Percentiles rank a stretch among this genome's conserved stretches.
phyloP scores from a whole-genome alignment of 2,888 invertebrate genomes.

The Gryllus longicercus region DNA sequence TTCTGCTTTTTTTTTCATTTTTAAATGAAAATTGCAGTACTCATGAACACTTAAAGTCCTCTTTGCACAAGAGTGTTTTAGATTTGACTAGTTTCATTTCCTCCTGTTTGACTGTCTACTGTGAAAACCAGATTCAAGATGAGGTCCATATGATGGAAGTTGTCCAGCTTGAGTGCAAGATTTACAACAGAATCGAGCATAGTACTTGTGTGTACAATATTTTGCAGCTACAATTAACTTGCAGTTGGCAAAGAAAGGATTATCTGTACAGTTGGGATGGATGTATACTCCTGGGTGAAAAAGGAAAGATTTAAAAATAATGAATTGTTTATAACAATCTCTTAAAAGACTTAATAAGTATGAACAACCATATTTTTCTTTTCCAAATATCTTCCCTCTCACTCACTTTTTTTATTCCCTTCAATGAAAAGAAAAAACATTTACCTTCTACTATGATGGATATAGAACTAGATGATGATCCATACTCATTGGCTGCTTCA shows the following conservation, averaged over 20 bases:
- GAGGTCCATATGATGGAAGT: slow-evolving; percentile 54
- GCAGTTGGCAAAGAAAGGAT: slow-evolving; percentile 85
- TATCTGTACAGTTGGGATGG: slow-evolving; percentile 80
- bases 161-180: slow-evolving; percentile 87
- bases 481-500: slow-evolving; percentile 73
- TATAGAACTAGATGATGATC: slow-evolving; percentile 61
- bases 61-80: slow-evolving; percentile 18
- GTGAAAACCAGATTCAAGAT: slow-evolving; percentile 43
- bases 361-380: too few relatives aligned
- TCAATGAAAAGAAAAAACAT: slow-evolving; percentile 28
- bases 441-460: slow-evolving; percentile 74
- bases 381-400: too few relatives aligned
- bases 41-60: not conserved
- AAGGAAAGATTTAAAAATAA: too few relatives aligned
- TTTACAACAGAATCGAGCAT: slow-evolving; percentile 84
- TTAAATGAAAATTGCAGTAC: not conserved
- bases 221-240: slow-evolving; percentile 77
- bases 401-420: too few relatives aligned
- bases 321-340: too few relatives aligned
- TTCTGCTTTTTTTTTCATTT: not conserved
- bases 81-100: slow-evolving; percentile 32
- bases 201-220: slow-evolving; percentile 85
- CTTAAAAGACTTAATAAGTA: too few relatives aligned
- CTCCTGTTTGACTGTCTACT: slow-evolving; percentile 22
- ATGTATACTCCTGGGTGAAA: slow-evolving; percentile 61